Evolutionary conservation across 2,113 vertebrate genomes (phyloP), one percentile per base, ranked within the genome.

Genomic region (Campylomormyrus numenius): DNA sequence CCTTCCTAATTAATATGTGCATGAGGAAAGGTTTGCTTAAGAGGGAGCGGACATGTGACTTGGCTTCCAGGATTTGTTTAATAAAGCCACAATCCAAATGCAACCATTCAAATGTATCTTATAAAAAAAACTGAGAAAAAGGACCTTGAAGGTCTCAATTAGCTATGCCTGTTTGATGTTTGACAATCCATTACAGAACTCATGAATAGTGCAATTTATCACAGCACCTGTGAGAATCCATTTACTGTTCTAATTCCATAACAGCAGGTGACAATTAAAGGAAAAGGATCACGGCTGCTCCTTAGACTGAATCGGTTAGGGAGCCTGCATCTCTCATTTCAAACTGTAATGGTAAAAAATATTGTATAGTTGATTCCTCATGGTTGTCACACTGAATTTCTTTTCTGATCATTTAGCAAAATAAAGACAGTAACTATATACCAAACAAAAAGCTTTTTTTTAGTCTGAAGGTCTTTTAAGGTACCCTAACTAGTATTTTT

Each of bases 131-230:
- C 27, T 1, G 56, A 24, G 46, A 58, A 58, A 89, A 48, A 46
- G 89, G 21, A 58, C 88, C 89, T 83, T 62, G 80, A 89, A 89
- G 89, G 80, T 85, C 83, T 90, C 84, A 90, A 86, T 90, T 87
- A 87, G 89, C 39, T 48, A 87, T 86, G 84, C 53, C 84, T 86
- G 83, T 90, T 86, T 86, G 53, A 46, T 90, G 74, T 90, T 39
- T 24, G 84, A 66, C 56, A 87, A 70, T 50, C 53, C 84, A 49
- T 86, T 62, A 90, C 39, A 86, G 89, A 27, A 66, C 84, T 70
- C 52, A 70, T 24, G 53, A 86, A 66, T 46, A 85, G 39, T 42
- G 21, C 89, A 86, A 90, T 90, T 48, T 86, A 35, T 42, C 77
- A 27, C 66, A 42, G 39, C 52, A 62, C 48, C 83, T 86, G 53